Evolutionary conservation across 2,888 invertebrate genomes (phyloP), one percentile per base, ranked within the genome.

Genomic region (Cantharis nigra): DNA sequence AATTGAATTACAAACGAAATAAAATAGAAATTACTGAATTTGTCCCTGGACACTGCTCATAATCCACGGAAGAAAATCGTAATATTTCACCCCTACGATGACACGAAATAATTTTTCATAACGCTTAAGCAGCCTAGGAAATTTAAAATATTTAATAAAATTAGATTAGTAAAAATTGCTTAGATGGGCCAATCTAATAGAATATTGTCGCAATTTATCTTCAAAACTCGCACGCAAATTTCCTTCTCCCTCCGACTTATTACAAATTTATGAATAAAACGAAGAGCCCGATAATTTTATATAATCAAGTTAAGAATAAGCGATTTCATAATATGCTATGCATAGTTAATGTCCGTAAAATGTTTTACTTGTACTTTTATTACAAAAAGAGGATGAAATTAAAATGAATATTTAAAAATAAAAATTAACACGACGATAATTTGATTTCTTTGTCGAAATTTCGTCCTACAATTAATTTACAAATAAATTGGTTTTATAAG

Each of bases 311-410:
- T 80, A 76, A 82, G 82, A 83, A 82, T 82, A 83, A 80, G 81
- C 80, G 78, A 81, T 79, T 80, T 80, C 81, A 82, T 85, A 85
- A 86, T 84, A 84, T 82, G 84, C 85, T 85, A 86, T 86, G 86
- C 85, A 86, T 86, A 86, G 78, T 83, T 86, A 86, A 86, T 86
- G 84, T 80, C 83, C 85, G 84, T 85, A 84, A 86, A 86, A 86
- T 85, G 84, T 85, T 85, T 85, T 84, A 84, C 83, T 84, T 83
- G 81, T 85, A 86, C 86, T 86, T 85, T 84, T 83, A 85, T 86
- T 86, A 85, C 78, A 33, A 33, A 71, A 70, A 78, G 72, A 71
- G 72, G 72, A 78, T 70, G 69, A 77, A 77, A 74, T 72, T 69
- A 63, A 71, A 71, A 77, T 77, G 69, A 74, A 78, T 78, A 78